phyloP scores from a whole-genome alignment of 2,113 vertebrate species.

The Tiliqua scincoides region DNA sequence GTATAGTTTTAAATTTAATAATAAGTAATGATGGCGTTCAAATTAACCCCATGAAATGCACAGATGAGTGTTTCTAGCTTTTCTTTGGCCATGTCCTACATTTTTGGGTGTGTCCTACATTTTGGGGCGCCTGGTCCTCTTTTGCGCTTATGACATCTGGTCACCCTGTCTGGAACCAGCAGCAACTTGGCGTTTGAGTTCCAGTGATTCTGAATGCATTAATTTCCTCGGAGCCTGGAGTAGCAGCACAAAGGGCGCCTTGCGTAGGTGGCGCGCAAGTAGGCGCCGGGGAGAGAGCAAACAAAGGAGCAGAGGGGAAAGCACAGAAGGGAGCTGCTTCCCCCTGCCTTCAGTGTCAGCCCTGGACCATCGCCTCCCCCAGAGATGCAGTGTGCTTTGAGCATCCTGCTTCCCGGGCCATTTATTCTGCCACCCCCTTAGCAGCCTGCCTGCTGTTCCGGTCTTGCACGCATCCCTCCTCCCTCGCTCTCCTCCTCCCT shows the following conservation, averaged over 20 bases:
- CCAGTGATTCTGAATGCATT: background rate
- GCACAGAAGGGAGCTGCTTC: background rate
- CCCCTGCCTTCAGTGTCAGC: background rate
- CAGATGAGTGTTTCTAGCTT: too few species aligned
- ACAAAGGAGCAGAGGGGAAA: background rate
- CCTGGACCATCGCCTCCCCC: background rate
- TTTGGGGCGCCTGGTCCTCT: too few species aligned
- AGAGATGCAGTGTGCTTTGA: background rate
- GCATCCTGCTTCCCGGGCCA: background rate
- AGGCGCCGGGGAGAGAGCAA: background rate
- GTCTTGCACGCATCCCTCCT: conserved; percentile 20
- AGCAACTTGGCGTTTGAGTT: background rate
- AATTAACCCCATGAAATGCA: too few species aligned
- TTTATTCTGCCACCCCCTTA: background rate
- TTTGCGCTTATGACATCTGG: too few species aligned
- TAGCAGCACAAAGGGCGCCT: background rate
- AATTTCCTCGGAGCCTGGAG: background rate
- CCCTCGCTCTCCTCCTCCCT: conserved; percentile 53
- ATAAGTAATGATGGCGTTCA: too few species aligned
- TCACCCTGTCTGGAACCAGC: too few species aligned
- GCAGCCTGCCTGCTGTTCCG: conserved; percentile 7
- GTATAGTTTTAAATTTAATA: too few species aligned
- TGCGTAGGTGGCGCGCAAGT: background rate
- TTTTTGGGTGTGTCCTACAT: too few species aligned
- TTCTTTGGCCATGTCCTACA: too few species aligned